Evolutionary conservation across 2,888 invertebrate genomes (phyloP), one percentile per base, ranked within the genome.

Genomic region (Meandrusa payeni): DNA sequence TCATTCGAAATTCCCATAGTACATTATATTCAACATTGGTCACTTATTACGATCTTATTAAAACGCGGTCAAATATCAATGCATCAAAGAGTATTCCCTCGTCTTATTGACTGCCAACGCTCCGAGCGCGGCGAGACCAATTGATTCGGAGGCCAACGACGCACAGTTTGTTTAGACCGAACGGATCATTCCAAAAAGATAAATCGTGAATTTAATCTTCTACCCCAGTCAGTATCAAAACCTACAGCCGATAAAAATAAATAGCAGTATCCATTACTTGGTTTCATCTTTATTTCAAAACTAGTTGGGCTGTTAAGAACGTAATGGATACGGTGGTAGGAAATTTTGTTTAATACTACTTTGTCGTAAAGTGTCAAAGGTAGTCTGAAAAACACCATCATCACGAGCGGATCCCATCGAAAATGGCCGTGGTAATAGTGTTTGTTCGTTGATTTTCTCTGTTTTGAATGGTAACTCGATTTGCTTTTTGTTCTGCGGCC

Each of bases 371-470:
- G 10, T 39, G 6, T 31, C 38, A 43, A 36, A 17, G 43, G 59
- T 32, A 19, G 49, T 54, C 69, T 79, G 80, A 85, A 86, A 85
- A 85, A 81, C 77, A 53, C 57, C 52, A 59, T 63, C 76, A 77
- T 86, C 86, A 86, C 86, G 86, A 83, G 79, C 79, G 75, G 72
- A 67, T 72, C 73, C 72, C 76, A 71, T 76, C 72, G 69, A 73
- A 83, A 82, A 83, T 78, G 76, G 76, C 82, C 82, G 81, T 82
- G 76, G 61, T 86, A 86, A 86, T 83, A 68, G 73, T 82, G 69
- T 87, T 86, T 85, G 83, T 86, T 73, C 69, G 83, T 85, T 66
- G 80, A 86, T 87, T 87, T 81, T 82, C 71, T 85, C 82, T 83
- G 79, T 83, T 87, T 86, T 79, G 75, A 44, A 65, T 69, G 59